phyloP scores from a whole-genome alignment of 2,888 invertebrate genomes.

The Ophonus ardosiacus region DNA sequence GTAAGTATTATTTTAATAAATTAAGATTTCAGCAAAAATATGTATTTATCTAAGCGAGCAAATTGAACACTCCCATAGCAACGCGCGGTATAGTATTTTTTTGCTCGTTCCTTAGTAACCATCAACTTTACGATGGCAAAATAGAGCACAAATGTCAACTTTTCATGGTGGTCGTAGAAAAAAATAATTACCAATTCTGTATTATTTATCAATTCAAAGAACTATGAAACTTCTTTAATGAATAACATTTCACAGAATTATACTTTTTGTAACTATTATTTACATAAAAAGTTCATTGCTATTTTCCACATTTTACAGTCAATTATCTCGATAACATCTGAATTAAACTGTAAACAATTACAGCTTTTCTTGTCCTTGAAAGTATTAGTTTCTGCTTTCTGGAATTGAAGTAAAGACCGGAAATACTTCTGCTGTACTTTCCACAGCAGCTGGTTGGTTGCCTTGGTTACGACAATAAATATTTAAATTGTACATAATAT shows the following conservation, averaged over 20 bases:
- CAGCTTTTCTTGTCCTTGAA: neutral
- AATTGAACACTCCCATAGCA: too few relatives aligned
- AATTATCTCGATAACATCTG: neutral
- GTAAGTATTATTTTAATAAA: too few relatives aligned
- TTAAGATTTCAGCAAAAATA: too few relatives aligned
- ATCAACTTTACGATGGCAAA: too few relatives aligned
- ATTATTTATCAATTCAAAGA: too few relatives aligned
- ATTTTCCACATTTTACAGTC: neutral
- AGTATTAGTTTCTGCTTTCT: neutral
- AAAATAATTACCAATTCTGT: too few relatives aligned
- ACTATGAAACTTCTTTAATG: too few relatives aligned
- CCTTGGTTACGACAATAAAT: neutral
- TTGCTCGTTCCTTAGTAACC: too few relatives aligned
- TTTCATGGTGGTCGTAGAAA: too few relatives aligned
- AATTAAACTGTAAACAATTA: neutral
- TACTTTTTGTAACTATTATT: neutral
- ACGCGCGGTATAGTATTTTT: too few relatives aligned
- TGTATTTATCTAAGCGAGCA: too few relatives aligned
- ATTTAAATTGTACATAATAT: neutral
- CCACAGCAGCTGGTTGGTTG: neutral
- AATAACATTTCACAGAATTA: neutral
- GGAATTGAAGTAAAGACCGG: neutral
- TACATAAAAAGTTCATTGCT: neutral
- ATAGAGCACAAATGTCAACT: too few relatives aligned
- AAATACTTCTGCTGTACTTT: neutral